A percentile compares a stretch with the other conserved stretches of the same genome.
Conservation (phyloP, 2,797 vertebrate species). For the Sibirionetta formosa region DNA sequence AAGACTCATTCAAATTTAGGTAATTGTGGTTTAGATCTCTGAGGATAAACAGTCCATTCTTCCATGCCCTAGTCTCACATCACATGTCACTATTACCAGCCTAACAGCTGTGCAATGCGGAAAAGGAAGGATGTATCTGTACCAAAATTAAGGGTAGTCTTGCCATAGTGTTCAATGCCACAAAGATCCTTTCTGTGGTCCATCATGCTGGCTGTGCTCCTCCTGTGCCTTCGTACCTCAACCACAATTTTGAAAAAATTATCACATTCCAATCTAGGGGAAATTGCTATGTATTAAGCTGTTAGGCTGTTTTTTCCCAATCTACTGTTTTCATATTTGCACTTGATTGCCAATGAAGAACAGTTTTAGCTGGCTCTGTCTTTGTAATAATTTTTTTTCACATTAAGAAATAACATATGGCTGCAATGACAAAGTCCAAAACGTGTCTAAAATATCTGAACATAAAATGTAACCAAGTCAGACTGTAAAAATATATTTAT, state of each 20-base stretch:
- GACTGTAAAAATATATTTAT: background rate
- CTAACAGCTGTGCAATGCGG: background rate
- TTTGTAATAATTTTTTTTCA: slow-evolving; percentile 29
- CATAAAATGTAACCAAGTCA: slow-evolving; percentile 43
- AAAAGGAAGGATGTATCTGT: background rate
- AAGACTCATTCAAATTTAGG: background rate
- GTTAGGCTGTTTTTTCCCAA: background rate
- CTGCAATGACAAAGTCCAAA: slow-evolving; percentile 58
- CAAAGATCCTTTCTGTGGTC: background rate
- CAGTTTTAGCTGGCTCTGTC: background rate
- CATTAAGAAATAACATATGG: slow-evolving; percentile 61
- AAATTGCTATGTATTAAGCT: background rate
- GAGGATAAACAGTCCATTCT: background rate
- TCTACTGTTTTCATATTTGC: background rate
- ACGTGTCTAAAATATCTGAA: slow-evolving; percentile 61
- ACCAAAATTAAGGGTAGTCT: background rate
- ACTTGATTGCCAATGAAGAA: slow-evolving; percentile 1
- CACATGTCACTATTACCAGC: background rate
- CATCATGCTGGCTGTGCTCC: background rate
- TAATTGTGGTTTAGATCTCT: background rate
- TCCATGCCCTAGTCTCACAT: background rate
- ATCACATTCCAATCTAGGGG: background rate
- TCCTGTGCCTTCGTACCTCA: background rate
- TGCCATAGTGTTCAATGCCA: background rate
- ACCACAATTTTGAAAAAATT: background rate